Evolutionary conservation across 2,113 vertebrate genomes (phyloP).

Genomic region (Zosterops hypoxanthus): DNA sequence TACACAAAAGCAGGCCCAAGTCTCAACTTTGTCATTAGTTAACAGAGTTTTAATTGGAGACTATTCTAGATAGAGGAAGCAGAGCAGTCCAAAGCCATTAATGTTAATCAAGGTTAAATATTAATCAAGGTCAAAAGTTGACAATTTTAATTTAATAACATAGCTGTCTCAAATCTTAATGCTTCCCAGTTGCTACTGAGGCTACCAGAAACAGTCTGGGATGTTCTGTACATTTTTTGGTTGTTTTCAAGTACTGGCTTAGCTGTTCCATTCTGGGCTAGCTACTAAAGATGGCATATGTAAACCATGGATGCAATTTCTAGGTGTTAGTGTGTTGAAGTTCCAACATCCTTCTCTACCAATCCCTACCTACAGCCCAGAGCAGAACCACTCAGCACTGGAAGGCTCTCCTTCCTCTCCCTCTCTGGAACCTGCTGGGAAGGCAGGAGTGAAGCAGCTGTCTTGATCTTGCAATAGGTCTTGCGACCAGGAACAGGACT

Average conservation of each 20-base stretch:
- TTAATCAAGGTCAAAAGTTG: not conserved
- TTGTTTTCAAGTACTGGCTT: not conserved
- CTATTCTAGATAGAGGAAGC: not conserved
- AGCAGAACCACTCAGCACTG: not conserved
- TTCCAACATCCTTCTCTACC: not conserved
- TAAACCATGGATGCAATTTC: not conserved
- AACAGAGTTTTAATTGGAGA: not conserved
- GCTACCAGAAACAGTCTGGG: not conserved
- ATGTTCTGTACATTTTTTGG: not conserved
- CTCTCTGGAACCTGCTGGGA: not conserved
- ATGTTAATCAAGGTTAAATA: not conserved
- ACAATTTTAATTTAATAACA: not conserved
- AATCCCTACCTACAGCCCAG: not conserved
- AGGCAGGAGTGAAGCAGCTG: not conserved
- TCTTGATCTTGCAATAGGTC: not conserved
- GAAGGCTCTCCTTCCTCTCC: not conserved
- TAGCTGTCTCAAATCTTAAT: not conserved
- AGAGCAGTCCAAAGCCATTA: not conserved
- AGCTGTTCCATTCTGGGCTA: not conserved
- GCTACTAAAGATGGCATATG: not conserved
- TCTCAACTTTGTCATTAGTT: not conserved
- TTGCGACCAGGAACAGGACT: not conserved
- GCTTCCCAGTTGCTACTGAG: not conserved
- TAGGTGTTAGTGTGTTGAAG: not conserved
- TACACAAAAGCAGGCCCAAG: not conserved